Base-by-base conservation (phyloP, 2,797 vertebrate species). In the Taenioides sp. region DNA sequence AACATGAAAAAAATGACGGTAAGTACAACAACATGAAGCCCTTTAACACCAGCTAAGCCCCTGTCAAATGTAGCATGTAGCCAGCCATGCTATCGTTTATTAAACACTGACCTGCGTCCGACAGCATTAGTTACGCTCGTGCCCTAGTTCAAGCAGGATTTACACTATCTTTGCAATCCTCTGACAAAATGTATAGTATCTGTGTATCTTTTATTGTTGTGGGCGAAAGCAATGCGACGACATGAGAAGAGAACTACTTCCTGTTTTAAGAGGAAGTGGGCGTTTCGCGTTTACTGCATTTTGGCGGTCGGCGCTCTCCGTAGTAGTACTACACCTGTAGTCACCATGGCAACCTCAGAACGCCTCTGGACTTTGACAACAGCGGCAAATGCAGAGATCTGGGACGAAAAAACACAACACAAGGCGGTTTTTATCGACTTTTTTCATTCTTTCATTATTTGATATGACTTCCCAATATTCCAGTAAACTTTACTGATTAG, bases 61-160 rank as follows among this genome's bases (percentile, higher is more conserved):
- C 17, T 83, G 83, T 83, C 80, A 77, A 73, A 59, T 73, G 74
- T 89, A 91, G 89, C 90, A 83, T 66, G 66, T 82, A 83, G 88
- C 84, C 62, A 49, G 18, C 18, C 71, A 11, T 31, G 28, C 49
- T 67, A 31, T 52, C 64, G 34, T 17, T 28, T 6, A 6, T 0
- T 7, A 4, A 66, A 23, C 59, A 89, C 90, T 74, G 9, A 94
- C 93, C 93, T 91, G 92, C 81, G 74, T 93, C 92, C 79, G 93
- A 92, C 75, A 93, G 81, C 93, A 93, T 94, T 68, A 16, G 80
- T 43, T 61, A 57, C 54, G 7, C 40, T 40, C 31, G 18, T 4
- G 11, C 14, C 50, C 31, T 68, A 12, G 18, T 23, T 12, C 27
- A 59, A 34, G 37, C 58, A n/a, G 20, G 49, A 1, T 59, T 27